Conservation (phyloP, 2,797 vertebrate genomes). For the Sitta carolinensis region DNA sequence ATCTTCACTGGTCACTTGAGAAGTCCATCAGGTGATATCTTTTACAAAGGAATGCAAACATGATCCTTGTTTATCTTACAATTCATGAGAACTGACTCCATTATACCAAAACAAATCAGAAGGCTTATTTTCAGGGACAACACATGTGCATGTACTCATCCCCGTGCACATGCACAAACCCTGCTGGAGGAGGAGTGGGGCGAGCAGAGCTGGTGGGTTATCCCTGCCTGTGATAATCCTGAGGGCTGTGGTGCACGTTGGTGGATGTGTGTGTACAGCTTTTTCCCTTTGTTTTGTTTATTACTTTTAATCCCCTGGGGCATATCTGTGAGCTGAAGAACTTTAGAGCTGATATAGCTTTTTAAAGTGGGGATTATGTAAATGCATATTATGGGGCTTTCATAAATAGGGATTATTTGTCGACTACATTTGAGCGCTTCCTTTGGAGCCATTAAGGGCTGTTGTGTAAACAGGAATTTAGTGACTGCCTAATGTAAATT, state of each 20-base stretch:
- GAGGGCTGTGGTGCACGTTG: accelerated
- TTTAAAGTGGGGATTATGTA: constrained; percentile 66
- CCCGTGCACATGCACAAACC: background rate
- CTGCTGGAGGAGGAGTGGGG: background rate
- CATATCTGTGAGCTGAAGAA: constrained; percentile 42
- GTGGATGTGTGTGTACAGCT: background rate
- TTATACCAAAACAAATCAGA: no score
- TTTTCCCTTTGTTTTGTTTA: constrained; percentile 1
- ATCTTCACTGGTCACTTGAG: no score
- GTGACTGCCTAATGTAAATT: constrained; percentile 39
- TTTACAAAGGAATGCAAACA: no score
- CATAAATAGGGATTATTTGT: constrained; percentile 64
- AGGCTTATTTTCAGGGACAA: no score
- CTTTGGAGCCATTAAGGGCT: constrained; percentile 51
- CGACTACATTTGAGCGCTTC: constrained; percentile 32
- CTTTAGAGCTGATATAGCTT: constrained; percentile 37
- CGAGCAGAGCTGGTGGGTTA: background rate
- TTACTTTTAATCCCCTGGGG: constrained; percentile 33
- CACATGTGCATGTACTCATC: accelerated
- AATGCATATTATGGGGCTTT: constrained; percentile 55
- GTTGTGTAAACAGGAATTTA: constrained; percentile 62
- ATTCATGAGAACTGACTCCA: no score
- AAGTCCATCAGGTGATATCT: no score
- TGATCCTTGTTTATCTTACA: no score
- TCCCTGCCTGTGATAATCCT: background rate